Base-by-base conservation (phyloP, 2,797 vertebrate species). In the Acipenser oxyrinchus region DNA sequence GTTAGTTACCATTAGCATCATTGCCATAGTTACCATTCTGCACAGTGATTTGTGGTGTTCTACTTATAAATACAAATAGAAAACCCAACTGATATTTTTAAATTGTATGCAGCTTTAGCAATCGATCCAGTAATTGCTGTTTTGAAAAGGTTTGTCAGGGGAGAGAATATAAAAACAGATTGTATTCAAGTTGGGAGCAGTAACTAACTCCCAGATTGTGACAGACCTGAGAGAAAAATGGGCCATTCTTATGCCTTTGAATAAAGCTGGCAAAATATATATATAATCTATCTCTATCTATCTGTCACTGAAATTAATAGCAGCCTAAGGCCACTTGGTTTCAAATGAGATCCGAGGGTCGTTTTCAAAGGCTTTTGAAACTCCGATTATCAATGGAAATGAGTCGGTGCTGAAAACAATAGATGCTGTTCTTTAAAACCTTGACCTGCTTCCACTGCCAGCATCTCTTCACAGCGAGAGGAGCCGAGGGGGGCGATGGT, bases 341-440 rank as follows among this genome's bases (percentile, higher is more conserved):
- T 72, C 68, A 77, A 79, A 74, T 77, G 77, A 77, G 81, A 75
- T 79, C 76, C 84, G 78, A 69, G 71, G 79, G 81, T 75, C 75
- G 69, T 71, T 76, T 37, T 73, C 72, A 72, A 70, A 76, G 68
- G 68, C 74, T 80, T 79, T 83, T 75, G 81, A 81, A 86, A 83
- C 82, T 76, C 75, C 81, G 69, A 77, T 83, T 84, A 83, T 83
- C 77, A 81, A 71, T 74, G 83, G 81, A 83, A 83, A 72, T 68
- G 78, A 78, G 74, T 76, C 75, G 71, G 78, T 66, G 63, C 67
- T 63, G 71, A 70, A 79, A 81, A 79, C 76, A 74, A 76, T 73
- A 80, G 79, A 79, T 80, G 76, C 79, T 75, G 71, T 74, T 37
- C 77, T 64, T 49, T 49, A 65, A 82, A 65, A 82, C 78, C 81